Evolutionary conservation across 1,140 invertebrate species (phyloP).

Genomic region (Bicyclus anynana): DNA sequence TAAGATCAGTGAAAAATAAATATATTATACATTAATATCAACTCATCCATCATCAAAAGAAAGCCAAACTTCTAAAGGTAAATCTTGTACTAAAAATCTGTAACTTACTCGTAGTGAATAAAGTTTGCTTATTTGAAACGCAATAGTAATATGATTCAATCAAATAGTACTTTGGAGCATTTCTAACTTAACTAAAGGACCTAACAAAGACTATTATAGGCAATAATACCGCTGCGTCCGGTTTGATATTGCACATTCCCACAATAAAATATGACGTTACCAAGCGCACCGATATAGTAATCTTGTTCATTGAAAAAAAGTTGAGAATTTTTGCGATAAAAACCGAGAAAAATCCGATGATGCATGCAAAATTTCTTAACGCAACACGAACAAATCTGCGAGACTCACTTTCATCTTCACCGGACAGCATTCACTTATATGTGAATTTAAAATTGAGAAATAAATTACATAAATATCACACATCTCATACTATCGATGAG

Average conservation of each 20-base stretch:
- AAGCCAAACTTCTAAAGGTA: no score
- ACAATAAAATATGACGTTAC: background rate
- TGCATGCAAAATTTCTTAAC: slow-evolving; percentile 46
- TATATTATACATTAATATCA: no score
- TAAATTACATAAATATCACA: background rate
- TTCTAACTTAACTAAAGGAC: no score
- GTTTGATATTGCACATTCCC: background rate
- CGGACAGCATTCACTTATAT: background rate
- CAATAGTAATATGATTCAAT: no score
- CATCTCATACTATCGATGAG: background rate
- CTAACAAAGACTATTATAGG: no score
- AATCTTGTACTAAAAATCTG: no score
- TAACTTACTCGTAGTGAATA: no score
- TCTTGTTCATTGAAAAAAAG: background rate
- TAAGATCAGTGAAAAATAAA: no score
- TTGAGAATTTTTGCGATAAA: slow-evolving; percentile 28
- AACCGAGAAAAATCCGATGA: slow-evolving; percentile 34
- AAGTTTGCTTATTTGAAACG: no score
- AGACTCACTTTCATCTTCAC: slow-evolving; percentile 39
- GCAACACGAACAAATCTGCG: slow-evolving; percentile 32
- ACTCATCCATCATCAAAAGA: no score
- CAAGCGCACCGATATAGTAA: background rate
- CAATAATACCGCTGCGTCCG: no score
- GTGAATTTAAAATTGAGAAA: background rate
- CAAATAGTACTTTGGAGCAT: no score